A percentile compares a stretch with the other conserved stretches of the same genome.
Conservation (phyloP, 1,140 invertebrate genomes). For the Dreissena rostriformis region DNA sequence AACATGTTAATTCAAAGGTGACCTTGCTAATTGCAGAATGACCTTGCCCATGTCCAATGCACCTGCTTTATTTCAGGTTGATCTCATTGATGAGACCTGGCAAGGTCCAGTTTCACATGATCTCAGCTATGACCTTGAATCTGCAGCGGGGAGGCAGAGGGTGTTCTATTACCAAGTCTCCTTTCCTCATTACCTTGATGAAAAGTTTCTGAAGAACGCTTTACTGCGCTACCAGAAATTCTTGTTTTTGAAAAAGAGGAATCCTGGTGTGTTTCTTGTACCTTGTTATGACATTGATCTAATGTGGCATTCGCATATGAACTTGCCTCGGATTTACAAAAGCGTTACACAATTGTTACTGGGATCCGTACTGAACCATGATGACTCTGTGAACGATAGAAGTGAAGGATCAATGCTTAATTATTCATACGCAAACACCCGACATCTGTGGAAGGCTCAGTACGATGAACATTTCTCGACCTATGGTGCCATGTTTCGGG, state of each 20-base stretch:
- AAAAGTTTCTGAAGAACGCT: slow-evolving; percentile 78
- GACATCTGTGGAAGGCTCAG: slow-evolving; percentile 60
- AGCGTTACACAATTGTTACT: slow-evolving; percentile 77
- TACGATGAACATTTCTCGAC: slow-evolving; percentile 68
- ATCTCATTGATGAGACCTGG: neutral
- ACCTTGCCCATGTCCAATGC: too few relatives aligned
- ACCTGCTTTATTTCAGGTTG: neutral
- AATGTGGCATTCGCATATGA: slow-evolving; percentile 82
- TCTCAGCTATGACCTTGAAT: slow-evolving; percentile 76
- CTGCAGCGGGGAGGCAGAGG: slow-evolving; percentile 78
- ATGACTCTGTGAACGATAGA: slow-evolving; percentile 81
- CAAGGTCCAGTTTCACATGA: slow-evolving; percentile 20
- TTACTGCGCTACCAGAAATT: slow-evolving; percentile 81
- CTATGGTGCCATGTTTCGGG: slow-evolving; percentile 75
- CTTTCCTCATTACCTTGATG: slow-evolving; percentile 81
- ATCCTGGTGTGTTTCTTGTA: slow-evolving; percentile 80
- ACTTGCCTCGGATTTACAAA: slow-evolving; percentile 77
- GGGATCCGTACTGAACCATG: slow-evolving; percentile 78
- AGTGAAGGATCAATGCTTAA: slow-evolving; percentile 74
- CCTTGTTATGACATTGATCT: slow-evolving; percentile 83
- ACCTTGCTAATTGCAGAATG: neutral
- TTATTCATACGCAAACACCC: slow-evolving; percentile 56
- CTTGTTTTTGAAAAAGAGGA: slow-evolving; percentile 78
- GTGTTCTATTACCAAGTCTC: slow-evolving; percentile 81
- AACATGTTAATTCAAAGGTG: too few relatives aligned